Conservation (phyloP, 1,140 invertebrate genomes). For the Palaemon carinicauda region DNA sequence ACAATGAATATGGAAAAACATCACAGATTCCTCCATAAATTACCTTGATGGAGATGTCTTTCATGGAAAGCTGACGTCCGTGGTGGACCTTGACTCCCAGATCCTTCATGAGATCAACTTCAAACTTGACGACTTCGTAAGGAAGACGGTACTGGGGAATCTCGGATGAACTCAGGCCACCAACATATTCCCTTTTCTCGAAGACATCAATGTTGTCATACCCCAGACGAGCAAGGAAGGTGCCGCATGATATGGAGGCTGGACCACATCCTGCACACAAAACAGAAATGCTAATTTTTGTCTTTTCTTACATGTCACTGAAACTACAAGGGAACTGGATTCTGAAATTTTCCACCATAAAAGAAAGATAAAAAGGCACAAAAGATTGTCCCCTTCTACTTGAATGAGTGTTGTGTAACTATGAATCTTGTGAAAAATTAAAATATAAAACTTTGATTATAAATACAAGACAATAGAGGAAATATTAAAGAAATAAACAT, state of each 20-base stretch:
- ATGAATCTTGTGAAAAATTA: no score
- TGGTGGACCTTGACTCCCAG: slow-evolving; percentile 87
- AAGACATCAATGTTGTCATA: slow-evolving; percentile 92
- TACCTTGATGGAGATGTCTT: slow-evolving; percentile 79
- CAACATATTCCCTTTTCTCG: slow-evolving; percentile 86
- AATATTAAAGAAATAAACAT: no score
- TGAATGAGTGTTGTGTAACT: no score
- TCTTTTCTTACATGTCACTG: not conserved
- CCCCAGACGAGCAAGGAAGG: slow-evolving; percentile 91
- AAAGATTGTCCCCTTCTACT: no score
- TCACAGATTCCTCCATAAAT: slow-evolving; percentile 34
- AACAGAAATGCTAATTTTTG: not conserved
- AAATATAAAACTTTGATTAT: no score
- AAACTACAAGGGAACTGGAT: no score
- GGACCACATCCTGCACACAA: slow-evolving; percentile 80
- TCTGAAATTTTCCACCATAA: no score
- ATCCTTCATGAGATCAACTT: slow-evolving; percentile 90
- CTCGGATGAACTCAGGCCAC: slow-evolving; percentile 92
- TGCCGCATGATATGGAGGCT: slow-evolving; percentile 95
- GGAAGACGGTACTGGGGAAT: slow-evolving; percentile 97
- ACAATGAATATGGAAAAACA: no score
- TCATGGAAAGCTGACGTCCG: slow-evolving; percentile 71
- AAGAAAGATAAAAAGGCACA: no score
- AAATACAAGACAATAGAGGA: no score
- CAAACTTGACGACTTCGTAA: slow-evolving; percentile 91